These are phyloP conservation scores for Australoheros scitulus DNA, from an alignment of 2,113 vertebrate genomes.

Conservation along the genomic window DNA sequence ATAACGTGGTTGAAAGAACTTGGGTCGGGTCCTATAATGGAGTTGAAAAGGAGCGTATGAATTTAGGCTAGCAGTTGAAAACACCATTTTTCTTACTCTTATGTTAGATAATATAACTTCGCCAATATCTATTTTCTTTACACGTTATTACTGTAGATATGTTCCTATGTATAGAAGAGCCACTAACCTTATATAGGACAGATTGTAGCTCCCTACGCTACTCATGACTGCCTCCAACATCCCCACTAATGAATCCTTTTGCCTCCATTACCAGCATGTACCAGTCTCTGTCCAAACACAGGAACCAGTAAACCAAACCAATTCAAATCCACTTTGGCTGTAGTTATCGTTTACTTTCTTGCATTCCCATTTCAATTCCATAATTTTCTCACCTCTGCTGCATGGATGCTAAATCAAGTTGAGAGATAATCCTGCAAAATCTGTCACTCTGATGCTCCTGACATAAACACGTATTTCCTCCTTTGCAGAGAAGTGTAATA, in stretches of 20 bases:
- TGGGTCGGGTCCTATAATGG: not conserved
- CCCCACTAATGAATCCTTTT: not conserved
- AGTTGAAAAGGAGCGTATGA: not conserved
- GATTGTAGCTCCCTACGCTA: not conserved
- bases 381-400: too few relatives aligned
- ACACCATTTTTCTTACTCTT: accelerated
- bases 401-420: not conserved
- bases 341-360: not conserved
- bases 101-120: not conserved
- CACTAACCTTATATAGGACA: not conserved
- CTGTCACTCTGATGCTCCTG: not conserved
- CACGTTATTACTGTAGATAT: too few relatives aligned
- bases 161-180: not conserved
- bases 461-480: not conserved
- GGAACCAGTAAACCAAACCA: not conserved
- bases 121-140: not conserved
- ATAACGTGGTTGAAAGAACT: not conserved
- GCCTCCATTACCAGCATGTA: not conserved
- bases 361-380: not conserved
- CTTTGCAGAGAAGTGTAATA: not conserved
- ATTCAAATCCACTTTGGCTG: not conserved
- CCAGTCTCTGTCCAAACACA: not conserved
- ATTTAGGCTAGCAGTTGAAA: not conserved
- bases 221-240: not conserved
- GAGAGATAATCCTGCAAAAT: not conserved